These are phyloP conservation scores for Netelia virgata DNA, from an alignment of 2,888 invertebrate genomes.

Conservation along the genomic window DNA sequence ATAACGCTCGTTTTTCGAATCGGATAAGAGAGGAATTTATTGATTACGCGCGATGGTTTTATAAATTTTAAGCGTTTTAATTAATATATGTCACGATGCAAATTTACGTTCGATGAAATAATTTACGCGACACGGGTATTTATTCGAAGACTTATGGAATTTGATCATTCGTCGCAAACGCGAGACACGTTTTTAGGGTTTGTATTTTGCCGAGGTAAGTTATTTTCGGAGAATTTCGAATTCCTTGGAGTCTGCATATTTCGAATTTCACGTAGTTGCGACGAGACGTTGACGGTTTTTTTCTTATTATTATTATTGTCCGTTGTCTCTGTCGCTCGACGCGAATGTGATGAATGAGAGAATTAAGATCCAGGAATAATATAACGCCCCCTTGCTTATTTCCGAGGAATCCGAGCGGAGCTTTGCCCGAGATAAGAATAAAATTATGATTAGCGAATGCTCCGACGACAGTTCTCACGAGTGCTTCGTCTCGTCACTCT, in stretches of 20 bases:
- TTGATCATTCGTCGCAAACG: no score
- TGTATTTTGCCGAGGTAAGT: no score
- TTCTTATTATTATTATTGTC: neutral
- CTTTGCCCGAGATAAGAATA: constrained; percentile 52
- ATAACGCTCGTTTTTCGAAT: no score
- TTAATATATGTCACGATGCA: no score
- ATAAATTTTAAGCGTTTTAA: no score
- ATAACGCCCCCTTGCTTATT: constrained; percentile 12
- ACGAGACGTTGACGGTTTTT: neutral
- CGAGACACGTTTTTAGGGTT: no score
- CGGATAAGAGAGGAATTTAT: no score
- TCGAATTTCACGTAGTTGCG: neutral
- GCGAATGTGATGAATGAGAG: neutral
- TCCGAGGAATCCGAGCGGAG: constrained; percentile 7
- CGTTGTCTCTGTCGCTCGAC: neutral
- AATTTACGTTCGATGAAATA: no score
- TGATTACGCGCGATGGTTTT: no score
- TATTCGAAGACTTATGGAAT: no score
- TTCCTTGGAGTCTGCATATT: neutral
- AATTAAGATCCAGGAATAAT: constrained; percentile 42
- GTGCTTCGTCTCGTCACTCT: neutral
- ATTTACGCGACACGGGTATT: no score
- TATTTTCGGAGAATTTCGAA: neutral
- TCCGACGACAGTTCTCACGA: constrained; percentile 28
- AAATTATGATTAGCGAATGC: constrained; percentile 59